Base-by-base conservation (phyloP, 2,888 invertebrate genomes). In the Lasioglossum pauxillum region DNA sequence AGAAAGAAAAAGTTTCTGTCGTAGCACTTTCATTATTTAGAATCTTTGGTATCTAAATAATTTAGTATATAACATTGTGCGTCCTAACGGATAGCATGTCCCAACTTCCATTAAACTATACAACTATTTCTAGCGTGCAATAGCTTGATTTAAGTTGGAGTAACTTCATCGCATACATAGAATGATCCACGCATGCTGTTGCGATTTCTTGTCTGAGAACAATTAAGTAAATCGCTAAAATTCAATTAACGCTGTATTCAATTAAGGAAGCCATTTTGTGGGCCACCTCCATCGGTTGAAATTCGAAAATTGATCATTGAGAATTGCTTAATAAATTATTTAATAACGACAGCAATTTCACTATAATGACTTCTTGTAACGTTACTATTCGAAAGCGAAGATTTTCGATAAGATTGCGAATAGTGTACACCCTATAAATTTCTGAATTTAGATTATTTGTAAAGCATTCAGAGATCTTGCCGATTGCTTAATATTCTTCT, bases 111-210 rank as follows among this genome's bases (percentile, higher is more conserved):
- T 71, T 71, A 14, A 71, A 71, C 23, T 71, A 14, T 41, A 38
- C 12, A 71, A 41, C 71, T 71, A 71, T 71, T 71, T 41, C 41
- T 23, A 41, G 38, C n/a, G 14, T n/a, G 38, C 69, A n/a, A 71
- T 38, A 38, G 71, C 41, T 71, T 71, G 38, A 71, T 71, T 71
- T 41, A 71, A 41, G n/a, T 41, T 41, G 5, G 71, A 14, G 12
- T n/a, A 71, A 41, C 41, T 71, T 14, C 23, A 5, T n/a, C 71
- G 14, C 10, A 1, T 23, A 35, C 16, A 69, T 19, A 38, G 38
- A 69, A 23, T 41, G 71, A 41, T 41, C n/a, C 41, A n/a, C 23
- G 19, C 10, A 35, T 67, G 35, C n/a, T n/a, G 12, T 41, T n/a
- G 12, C 23, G 35, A 71, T 14, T 23, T n/a, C 23, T 71, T 71